These are phyloP conservation scores for Oxyteleia sp. DNA, from an alignment of 2,888 invertebrate species.

Conservation along the genomic window DNA sequence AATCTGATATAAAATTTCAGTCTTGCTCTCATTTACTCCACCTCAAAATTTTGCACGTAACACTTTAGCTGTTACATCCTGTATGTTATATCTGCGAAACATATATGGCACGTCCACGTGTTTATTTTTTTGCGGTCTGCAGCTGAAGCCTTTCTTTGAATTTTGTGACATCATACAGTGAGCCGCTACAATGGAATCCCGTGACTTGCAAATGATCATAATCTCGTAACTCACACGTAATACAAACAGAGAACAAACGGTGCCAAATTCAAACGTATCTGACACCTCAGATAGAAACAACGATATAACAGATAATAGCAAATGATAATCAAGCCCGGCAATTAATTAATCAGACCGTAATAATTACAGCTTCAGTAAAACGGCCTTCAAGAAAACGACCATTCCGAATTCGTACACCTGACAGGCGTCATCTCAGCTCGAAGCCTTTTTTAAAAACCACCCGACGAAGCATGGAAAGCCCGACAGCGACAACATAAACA, in stretches of 20 bases:
- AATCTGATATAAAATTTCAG: constrained; percentile 43
- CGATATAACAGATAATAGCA: no score
- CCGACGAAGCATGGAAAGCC: constrained; percentile 7
- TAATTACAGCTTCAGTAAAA: constrained; percentile 3
- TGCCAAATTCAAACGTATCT: constrained; percentile 39
- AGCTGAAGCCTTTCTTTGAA: constrained; percentile 61
- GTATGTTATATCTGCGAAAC: constrained; percentile 36
- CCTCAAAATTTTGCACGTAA: constrained; percentile 48
- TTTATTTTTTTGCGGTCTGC: constrained; percentile 47
- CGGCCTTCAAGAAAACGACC: not conserved
- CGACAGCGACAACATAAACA: constrained; percentile 22
- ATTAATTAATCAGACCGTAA: no score
- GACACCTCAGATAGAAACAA: not conserved
- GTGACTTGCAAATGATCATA: constrained; percentile 58
- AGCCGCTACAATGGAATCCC: constrained; percentile 46
- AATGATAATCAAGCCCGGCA: not conserved
- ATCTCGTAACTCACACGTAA: constrained; percentile 50
- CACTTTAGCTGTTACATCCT: constrained; percentile 61
- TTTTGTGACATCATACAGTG: constrained; percentile 58
- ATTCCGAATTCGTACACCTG: constrained; percentile 16
- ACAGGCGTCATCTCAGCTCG: not conserved
- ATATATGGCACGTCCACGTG: constrained; percentile 44
- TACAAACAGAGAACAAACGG: constrained; percentile 24
- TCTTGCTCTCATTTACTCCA: constrained; percentile 38
- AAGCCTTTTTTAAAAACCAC: constrained; percentile 24